These are phyloP conservation scores for Melipona beecheii DNA, from an alignment of 2,888 invertebrate genomes.

Conservation along the genomic window DNA sequence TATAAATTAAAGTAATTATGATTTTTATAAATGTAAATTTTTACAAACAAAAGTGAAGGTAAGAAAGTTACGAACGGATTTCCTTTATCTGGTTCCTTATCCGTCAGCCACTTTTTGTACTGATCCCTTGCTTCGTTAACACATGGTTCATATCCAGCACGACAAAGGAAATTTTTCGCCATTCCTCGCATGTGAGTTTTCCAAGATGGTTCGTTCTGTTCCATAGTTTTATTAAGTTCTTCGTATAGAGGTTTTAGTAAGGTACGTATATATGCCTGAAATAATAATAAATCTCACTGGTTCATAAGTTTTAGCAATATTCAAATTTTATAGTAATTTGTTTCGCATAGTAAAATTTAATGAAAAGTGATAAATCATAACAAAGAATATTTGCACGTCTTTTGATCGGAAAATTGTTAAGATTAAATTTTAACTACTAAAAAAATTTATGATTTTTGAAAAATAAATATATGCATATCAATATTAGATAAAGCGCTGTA, in stretches of 20 bases:
- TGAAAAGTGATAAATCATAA: neutral
- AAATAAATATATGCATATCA: neutral
- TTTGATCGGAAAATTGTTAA: neutral
- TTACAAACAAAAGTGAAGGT: neutral
- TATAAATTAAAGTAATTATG: neutral
- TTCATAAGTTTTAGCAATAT: neutral
- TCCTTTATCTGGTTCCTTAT: conserved; percentile 90
- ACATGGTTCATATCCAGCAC: conserved; percentile 91
- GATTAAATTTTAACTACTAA: neutral
- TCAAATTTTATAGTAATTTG: neutral
- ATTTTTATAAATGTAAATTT: neutral
- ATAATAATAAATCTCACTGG: neutral
- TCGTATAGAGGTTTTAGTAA: conserved; percentile 90
- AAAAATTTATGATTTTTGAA: neutral
- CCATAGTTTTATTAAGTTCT: conserved; percentile 86
- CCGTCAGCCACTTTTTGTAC: conserved; percentile 91
- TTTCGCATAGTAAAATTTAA: neutral
- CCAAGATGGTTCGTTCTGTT: conserved; percentile 88
- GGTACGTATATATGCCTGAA: conserved; percentile 88
- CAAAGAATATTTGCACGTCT: neutral
- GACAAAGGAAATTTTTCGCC: conserved; percentile 90
- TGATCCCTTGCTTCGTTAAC: conserved; percentile 90
- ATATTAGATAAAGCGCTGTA: neutral
- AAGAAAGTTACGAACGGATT: conserved; percentile 88
- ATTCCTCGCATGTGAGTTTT: conserved; percentile 88